Conservation (phyloP, 2,113 vertebrate genomes). For the Dasyornis broadbenti region DNA sequence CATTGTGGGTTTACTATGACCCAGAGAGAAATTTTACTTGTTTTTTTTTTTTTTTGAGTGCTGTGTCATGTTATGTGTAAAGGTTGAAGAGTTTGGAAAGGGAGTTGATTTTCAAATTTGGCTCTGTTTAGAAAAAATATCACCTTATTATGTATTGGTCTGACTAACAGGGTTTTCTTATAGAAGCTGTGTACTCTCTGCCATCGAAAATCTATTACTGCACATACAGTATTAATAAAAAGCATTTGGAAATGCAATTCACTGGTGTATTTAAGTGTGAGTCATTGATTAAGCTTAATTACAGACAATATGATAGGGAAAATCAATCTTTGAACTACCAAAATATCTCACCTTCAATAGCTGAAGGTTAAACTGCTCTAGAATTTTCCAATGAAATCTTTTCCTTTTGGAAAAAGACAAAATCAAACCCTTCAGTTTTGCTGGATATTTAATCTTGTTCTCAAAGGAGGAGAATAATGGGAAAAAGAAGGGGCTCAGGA, state of each 20-base stretch:
- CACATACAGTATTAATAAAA: conserved; percentile 20
- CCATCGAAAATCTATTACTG: conserved; percentile 21
- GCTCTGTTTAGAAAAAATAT: not conserved
- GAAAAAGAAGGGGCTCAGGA: not conserved
- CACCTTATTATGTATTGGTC: not conserved
- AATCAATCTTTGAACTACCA: conserved; percentile 11
- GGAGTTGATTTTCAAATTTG: not conserved
- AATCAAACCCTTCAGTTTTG: not conserved
- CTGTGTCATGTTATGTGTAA: not conserved
- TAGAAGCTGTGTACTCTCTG: not conserved
- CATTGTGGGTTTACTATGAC: not conserved
- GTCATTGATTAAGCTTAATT: conserved; percentile 54
- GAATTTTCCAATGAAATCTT: conserved; percentile 12
- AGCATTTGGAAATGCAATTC: not conserved
- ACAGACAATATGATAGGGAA: conserved; percentile 2
- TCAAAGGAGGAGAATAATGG: not conserved
- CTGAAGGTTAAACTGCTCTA: not conserved
- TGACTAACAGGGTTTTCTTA: not conserved
- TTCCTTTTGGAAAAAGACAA: not conserved
- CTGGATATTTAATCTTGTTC: not conserved
- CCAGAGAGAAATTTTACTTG: not conserved
- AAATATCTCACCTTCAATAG: conserved; percentile 21
- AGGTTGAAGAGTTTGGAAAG: not conserved
- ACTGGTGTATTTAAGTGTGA: conserved; percentile 13
- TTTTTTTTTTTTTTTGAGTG: not conserved